Percentiles rank a stretch among this genome's conserved stretches.
phyloP scores from a whole-genome alignment of 2,888 invertebrate species.

The Ochropleura plecta region DNA sequence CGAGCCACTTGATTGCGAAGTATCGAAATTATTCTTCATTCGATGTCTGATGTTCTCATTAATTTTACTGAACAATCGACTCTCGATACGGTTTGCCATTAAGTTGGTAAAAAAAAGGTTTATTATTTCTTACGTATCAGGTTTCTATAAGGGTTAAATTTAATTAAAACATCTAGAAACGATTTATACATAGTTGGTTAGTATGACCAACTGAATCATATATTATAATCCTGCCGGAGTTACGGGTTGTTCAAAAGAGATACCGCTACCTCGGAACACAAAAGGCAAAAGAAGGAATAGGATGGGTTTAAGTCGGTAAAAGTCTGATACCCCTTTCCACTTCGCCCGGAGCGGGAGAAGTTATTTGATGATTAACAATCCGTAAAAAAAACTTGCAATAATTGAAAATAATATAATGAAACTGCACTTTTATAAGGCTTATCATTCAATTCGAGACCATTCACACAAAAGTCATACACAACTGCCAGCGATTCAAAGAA shows the following conservation, averaged over 20 bases:
- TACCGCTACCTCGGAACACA: too few relatives aligned
- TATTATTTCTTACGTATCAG: background rate
- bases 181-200: background rate
- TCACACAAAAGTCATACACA: slow-evolving; percentile 29
- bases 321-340: too few relatives aligned
- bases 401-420: too few relatives aligned
- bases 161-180: background rate
- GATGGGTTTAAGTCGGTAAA: too few relatives aligned
- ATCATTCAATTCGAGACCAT: slow-evolving; percentile 34
- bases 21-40: slow-evolving; percentile 74
- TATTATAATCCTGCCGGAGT: too few relatives aligned
- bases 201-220: too few relatives aligned
- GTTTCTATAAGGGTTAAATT: background rate
- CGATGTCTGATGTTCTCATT: slow-evolving; percentile 62
- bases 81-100: slow-evolving; percentile 9
- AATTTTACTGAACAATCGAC: slow-evolving; percentile 55
- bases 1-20: slow-evolving; percentile 70
- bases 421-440: slow-evolving; percentile 25
- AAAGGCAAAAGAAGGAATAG: too few relatives aligned
- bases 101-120: background rate
- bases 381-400: too few relatives aligned
- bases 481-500: slow-evolving; percentile 32
- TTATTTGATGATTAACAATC: too few relatives aligned
- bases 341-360: too few relatives aligned
- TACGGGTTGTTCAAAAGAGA: too few relatives aligned